Percentiles rank a stretch among this genome's conserved stretches.
Evolutionary conservation across 2,888 invertebrate species (phyloP).

Genomic region (Deroplatys truncata): DNA sequence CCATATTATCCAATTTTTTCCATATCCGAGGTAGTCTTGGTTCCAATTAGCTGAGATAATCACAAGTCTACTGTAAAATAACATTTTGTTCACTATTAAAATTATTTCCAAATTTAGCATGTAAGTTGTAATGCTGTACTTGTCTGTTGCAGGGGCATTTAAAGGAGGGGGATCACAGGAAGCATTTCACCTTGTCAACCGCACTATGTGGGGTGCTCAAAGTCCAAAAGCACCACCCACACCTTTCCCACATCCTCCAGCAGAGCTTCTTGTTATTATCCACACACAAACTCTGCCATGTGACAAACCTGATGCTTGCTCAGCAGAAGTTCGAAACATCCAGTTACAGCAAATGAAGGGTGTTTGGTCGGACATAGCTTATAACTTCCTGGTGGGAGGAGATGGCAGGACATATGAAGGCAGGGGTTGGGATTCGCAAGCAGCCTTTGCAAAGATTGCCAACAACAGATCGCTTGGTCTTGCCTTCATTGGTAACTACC

Average conservation of each 20-base stretch:
- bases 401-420: background rate
- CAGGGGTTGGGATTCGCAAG: background rate
- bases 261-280: background rate
- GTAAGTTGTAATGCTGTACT: background rate
- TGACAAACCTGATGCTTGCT: background rate
- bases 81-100: too few species aligned
- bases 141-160: background rate
- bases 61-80: too few species aligned
- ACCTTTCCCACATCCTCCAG: background rate
- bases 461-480: background rate
- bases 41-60: too few species aligned
- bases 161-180: background rate
- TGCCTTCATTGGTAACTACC: background rate
- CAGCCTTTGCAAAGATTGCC: background rate
- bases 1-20: too few species aligned
- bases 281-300: background rate
- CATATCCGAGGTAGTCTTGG: too few species aligned
- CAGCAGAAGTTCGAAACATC: background rate
- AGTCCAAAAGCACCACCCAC: background rate
- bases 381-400: background rate
- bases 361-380: background rate
- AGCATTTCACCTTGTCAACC: background rate
- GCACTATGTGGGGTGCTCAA: background rate
- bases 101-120: too few species aligned
- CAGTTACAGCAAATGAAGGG: background rate